These are phyloP conservation scores for Microplitis deprimator DNA, from an alignment of 2,888 invertebrate species.

Conservation along the genomic window DNA sequence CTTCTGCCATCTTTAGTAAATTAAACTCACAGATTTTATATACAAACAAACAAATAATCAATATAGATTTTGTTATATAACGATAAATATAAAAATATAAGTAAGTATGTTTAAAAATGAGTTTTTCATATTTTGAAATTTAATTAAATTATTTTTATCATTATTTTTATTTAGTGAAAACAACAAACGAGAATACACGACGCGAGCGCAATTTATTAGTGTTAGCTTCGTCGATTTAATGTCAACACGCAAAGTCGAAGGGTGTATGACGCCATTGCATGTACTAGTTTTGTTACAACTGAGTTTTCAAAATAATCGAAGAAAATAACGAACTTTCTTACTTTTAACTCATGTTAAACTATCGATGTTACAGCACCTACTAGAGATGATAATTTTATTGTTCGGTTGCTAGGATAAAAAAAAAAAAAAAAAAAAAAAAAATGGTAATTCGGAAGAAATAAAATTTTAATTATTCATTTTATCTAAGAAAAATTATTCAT, in stretches of 20 bases:
- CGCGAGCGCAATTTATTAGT: constrained; percentile 41
- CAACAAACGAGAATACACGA: constrained; percentile 1
- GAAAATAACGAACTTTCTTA: neutral
- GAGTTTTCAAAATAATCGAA: constrained; percentile 55
- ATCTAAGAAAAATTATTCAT: no score
- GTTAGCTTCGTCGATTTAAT: constrained; percentile 51
- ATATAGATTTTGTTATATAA: neutral
- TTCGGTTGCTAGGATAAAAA: constrained; percentile 7
- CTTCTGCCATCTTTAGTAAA: constrained; percentile 52
- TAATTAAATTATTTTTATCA: neutral
- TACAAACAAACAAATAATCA: neutral
- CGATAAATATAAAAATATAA: constrained; percentile 17
- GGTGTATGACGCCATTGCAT: constrained; percentile 51
- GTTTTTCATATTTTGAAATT: no score
- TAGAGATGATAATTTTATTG: neutral
- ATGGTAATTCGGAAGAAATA: no score
- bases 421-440: no score
- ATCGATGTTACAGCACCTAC: neutral
- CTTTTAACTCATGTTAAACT: neutral
- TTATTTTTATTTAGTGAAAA: constrained; percentile 27
- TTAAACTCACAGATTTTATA: neutral
- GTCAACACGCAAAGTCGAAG: constrained; percentile 53
- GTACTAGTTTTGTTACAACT: constrained; percentile 17
- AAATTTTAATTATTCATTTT: no score
- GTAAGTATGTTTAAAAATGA: neutral